These are phyloP conservation scores for Brenthis ino DNA, from an alignment of 2,888 invertebrate species.

Conservation along the genomic window DNA sequence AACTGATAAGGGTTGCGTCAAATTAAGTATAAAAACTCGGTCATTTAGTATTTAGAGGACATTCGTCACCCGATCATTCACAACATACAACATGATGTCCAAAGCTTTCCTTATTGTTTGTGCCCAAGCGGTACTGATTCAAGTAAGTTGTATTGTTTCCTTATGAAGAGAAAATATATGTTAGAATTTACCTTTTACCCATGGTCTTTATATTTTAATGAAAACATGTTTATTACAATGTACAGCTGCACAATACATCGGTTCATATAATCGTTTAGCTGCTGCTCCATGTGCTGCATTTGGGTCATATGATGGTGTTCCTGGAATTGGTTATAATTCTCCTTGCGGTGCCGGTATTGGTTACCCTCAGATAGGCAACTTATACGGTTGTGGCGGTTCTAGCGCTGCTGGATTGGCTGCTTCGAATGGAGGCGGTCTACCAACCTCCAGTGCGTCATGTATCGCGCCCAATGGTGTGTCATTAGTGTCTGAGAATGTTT, in stretches of 20 bases:
- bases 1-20: not conserved
- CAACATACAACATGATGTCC: conserved; percentile 39
- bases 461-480: conserved; percentile 48
- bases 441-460: conserved; percentile 48
- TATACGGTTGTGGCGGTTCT: conserved; percentile 8
- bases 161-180: not conserved
- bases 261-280: conserved; percentile 13
- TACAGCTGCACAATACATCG: conserved; percentile 42
- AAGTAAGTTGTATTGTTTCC: conserved; percentile 38
- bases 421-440: conserved; percentile 38
- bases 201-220: not conserved
- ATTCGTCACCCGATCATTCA: conserved; percentile 5
- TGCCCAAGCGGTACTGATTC: conserved; percentile 44
- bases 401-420: conserved; percentile 4
- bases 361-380: conserved; percentile 19
- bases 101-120: conserved; percentile 45
- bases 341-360: conserved; percentile 21
- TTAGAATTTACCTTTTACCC: too few species aligned
- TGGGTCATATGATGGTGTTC: not conserved
- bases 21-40: not conserved
- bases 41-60: not conserved
- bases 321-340: conserved; percentile 7
- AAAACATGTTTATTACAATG: conserved; percentile 34
- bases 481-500: conserved; percentile 49
- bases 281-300: not conserved